These are phyloP conservation scores for Lochmaea capreae DNA, from an alignment of 2,888 invertebrate species.

Conservation along the genomic window DNA sequence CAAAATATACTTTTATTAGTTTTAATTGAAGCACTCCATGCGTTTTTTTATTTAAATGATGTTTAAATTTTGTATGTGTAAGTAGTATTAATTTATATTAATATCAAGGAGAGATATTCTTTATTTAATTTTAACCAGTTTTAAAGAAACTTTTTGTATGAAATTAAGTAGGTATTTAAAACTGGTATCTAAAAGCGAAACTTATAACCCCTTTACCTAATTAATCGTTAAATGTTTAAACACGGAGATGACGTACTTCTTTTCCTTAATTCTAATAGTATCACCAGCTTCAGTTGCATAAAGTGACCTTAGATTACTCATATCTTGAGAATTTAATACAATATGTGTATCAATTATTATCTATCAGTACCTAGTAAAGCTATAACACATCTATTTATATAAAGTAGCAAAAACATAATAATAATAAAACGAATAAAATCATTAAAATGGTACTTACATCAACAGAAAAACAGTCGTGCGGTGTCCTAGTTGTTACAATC, in stretches of 20 bases:
- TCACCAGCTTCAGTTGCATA: not conserved
- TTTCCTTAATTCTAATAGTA: not conserved
- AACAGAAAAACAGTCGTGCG: slow-evolving; percentile 54
- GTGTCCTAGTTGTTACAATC: slow-evolving; percentile 53
- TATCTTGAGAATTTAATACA: slow-evolving; percentile 3
- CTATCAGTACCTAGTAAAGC: not conserved
- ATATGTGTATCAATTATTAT: not conserved
- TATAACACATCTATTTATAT: not conserved
- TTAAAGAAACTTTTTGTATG: too few species aligned
- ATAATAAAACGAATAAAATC: not conserved
- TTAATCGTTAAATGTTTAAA: not conserved
- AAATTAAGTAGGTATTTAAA: too few species aligned
- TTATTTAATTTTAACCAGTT: too few species aligned
- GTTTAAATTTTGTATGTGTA: too few species aligned
- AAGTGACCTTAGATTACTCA: slow-evolving; percentile 12
- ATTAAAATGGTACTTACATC: slow-evolving; percentile 52
- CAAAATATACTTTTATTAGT: too few species aligned
- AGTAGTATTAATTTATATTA: too few species aligned
- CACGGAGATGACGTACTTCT: not conserved
- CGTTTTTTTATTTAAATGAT: too few species aligned
- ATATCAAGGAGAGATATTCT: too few species aligned
- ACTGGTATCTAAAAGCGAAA: not conserved
- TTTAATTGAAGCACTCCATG: too few species aligned
- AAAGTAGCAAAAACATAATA: not conserved
- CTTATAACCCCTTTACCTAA: not conserved